Base-by-base conservation (phyloP, 2,113 vertebrate genomes). In the Recurvirostra avosetta region DNA sequence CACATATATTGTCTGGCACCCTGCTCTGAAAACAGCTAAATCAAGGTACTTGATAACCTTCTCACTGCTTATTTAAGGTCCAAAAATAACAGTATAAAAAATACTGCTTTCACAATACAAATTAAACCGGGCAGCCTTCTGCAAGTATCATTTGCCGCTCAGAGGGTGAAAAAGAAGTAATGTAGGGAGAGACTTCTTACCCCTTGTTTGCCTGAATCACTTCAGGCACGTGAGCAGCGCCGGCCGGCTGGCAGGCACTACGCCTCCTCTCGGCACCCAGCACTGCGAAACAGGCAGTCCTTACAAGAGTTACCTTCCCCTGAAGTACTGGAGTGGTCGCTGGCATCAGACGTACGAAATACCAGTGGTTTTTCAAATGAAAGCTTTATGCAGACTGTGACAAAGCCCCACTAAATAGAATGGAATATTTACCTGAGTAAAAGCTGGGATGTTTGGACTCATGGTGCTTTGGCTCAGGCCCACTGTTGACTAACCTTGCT, bases 161-260 rank as follows among this genome's bases (percentile, higher is more conserved):
- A 73, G 61, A 68, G 75, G 15, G 12, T 23, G 65, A 38, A 32
- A 30, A 18, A 40, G 25, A 79, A 12, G 29, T 30, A n/a, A 43
- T 0, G 18, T 5, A 49, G 25, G 63, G 55, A 79, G 36, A 70
- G n/a, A 36, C 29, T 79, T 45, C 29, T 55, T 6, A 8, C 5
- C 25, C 49, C 66, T n/a, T 5, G 20, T 38, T 59, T 41, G 68
- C 56, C 58, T n/a, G 26, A 41, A 11, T 18, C 22, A 12, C 20
- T 16, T 25, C 14, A 55, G 70, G 75, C 21, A 8, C 26, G 49
- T 1, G 38, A 70, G 78, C 29, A 8, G 45, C 3, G 22, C 32
- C 3, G n/a, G 27, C 11, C 34, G n/a, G 70, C 56, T 14, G n/a
- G 56, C 34, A 18, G 1, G 6, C 1, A 1, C 62, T 6, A 8